Conservation (phyloP, 2,888 invertebrate species). For the Nysson spinosus region DNA sequence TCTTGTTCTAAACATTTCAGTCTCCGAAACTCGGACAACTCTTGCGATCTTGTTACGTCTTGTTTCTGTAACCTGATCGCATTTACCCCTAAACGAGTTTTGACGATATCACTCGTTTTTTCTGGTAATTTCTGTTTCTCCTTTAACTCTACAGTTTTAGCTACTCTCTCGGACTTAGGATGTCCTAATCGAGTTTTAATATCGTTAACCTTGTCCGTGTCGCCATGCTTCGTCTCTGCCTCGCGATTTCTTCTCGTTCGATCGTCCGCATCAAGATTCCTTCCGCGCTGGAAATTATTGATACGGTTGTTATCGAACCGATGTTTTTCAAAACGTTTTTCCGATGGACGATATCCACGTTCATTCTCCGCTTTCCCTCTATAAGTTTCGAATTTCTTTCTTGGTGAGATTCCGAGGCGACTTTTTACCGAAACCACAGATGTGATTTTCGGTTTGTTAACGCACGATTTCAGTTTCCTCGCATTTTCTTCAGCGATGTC, state of each 20-base stretch:
- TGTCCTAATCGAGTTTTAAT: slow-evolving; percentile 47
- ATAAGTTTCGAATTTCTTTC: slow-evolving; percentile 65
- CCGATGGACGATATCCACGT: slow-evolving; percentile 44
- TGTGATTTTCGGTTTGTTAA: slow-evolving; percentile 71
- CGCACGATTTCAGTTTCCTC: slow-evolving; percentile 65
- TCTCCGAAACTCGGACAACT: slow-evolving; percentile 31
- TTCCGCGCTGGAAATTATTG: slow-evolving; percentile 45
- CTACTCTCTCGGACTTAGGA: slow-evolving; percentile 48
- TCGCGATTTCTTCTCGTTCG: slow-evolving; percentile 39
- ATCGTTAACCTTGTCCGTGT: slow-evolving; percentile 40
- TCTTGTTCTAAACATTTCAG: slow-evolving; percentile 34
- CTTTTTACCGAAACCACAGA: slow-evolving; percentile 74
- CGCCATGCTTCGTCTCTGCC: slow-evolving; percentile 20
- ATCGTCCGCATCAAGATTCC: slow-evolving; percentile 40
- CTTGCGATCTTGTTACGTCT: slow-evolving; percentile 24
- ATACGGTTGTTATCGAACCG: slow-evolving; percentile 47
- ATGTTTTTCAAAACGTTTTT: slow-evolving; percentile 50
- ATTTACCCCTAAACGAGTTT: slow-evolving; percentile 66
- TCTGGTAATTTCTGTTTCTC: slow-evolving; percentile 44
- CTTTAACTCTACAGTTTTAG: slow-evolving; percentile 35
- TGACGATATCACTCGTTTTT: slow-evolving; percentile 56
- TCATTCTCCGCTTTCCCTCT: slow-evolving; percentile 44
- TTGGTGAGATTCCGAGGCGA: slow-evolving; percentile 64
- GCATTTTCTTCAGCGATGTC: slow-evolving; percentile 32
- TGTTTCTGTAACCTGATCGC: slow-evolving; percentile 37